Base-by-base conservation (phyloP, 2,797 vertebrate genomes). In the Hipposideros larvatus region DNA sequence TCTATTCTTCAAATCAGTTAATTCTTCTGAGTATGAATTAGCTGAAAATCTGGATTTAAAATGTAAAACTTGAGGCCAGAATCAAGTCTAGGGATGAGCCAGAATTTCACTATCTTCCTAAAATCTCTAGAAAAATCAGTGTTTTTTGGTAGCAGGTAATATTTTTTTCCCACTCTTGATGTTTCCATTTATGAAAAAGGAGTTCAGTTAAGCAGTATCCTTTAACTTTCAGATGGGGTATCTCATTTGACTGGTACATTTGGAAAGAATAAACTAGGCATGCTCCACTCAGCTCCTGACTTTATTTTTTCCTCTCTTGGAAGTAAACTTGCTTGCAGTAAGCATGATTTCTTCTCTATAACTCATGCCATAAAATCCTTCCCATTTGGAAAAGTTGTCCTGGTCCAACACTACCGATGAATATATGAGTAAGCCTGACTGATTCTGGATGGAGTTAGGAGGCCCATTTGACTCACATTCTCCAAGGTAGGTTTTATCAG, bases 281-380 rank as follows among this genome's bases (percentile, higher is more conserved):
- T 48, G 18, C 59, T 51, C 24, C 7, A 63, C 41, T 84, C 26
- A 68, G 28, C 51, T 75, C 78, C 24, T 11, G 18, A 48, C 31
- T 37, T 57, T 26, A 31, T 59, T 37, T 22, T 55, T 74, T 41
- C 0, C 10, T 18, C 19, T 68, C 57, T 59, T 75, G 19, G 37
- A 41, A 66, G 79, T 83, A 57, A 66, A 19, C 26, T 37, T 75
- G 37, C 61, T 82, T 53, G 41, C 37, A 24, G 37, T 57, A 74
- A 91, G 83, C 59, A 82, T 59, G 51, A 57, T 74, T 82, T 87
- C 51, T 82, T 80, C 24, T 82, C 68, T 87, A 46, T 91, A 79
- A 37, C 31, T 95, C 24, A 55, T 53, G 57, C 55, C 48, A 71
- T 65, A 55, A 79, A 95, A n/a, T 18, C 34, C 55, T 86, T 79